Evolutionary conservation across 2,888 invertebrate species (phyloP).

Genomic region (Drosophila melanosoma): DNA sequence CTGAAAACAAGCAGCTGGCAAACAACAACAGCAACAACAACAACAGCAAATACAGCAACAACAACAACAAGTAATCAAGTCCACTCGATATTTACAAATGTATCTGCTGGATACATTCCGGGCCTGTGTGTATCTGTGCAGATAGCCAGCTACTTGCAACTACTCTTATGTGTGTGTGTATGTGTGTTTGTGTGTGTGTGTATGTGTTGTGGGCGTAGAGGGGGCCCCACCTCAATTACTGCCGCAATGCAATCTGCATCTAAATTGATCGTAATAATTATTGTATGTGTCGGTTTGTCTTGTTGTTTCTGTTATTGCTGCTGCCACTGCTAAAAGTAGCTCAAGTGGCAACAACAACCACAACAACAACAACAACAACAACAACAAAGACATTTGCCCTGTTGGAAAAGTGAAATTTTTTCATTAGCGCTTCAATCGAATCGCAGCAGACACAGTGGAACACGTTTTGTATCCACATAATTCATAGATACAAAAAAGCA

Average conservation of each 20-base stretch:
- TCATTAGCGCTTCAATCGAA: slow-evolving; percentile 70
- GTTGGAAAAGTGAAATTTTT: slow-evolving; percentile 77
- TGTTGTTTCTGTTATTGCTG: slow-evolving; percentile 17
- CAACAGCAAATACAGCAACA: slow-evolving; percentile 6
- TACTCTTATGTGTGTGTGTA: slow-evolving; percentile 1
- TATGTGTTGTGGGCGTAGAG: slow-evolving; percentile 66
- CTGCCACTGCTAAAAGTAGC: slow-evolving; percentile 70
- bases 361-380: slow-evolving; percentile 24
- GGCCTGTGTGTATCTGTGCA: not conserved
- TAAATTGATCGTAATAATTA: slow-evolving; percentile 81
- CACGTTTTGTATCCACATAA: slow-evolving; percentile 51
- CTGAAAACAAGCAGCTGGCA: slow-evolving; percentile 53
- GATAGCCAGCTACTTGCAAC: slow-evolving; percentile 3
- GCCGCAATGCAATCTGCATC: slow-evolving; percentile 77
- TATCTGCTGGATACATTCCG: slow-evolving; percentile 22
- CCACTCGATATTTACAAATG: slow-evolving; percentile 47
- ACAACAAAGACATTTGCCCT: slow-evolving; percentile 27
- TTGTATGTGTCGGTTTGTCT: slow-evolving; percentile 73
- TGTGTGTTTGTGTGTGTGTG: slow-evolving; percentile 21
- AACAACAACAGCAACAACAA: slow-evolving; percentile 44
- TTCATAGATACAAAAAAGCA: slow-evolving; percentile 15
- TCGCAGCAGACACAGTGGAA: slow-evolving; percentile 68
- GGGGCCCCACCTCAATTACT: slow-evolving; percentile 74
- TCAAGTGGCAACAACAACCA: slow-evolving; percentile 64
- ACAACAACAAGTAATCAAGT: slow-evolving; percentile 66